A percentile compares a stretch with the other conserved stretches of the same genome.
Conservation (phyloP, 2,888 invertebrate species). For the Cheilosia pagana region DNA sequence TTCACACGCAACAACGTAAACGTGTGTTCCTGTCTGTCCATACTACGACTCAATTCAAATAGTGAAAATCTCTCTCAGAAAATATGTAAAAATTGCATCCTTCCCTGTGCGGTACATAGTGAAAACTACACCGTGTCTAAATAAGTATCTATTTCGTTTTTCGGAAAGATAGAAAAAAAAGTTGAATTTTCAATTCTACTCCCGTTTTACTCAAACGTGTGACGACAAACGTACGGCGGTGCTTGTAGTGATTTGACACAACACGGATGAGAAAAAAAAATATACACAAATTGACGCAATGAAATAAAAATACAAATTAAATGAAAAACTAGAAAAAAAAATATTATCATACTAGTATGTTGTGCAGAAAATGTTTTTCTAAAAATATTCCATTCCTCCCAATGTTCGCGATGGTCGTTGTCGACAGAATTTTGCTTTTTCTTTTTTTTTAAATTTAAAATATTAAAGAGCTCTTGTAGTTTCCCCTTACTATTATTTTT, state of each 20-base stretch:
- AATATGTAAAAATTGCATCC: constrained; percentile 29
- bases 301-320: constrained; percentile 58
- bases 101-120: constrained; percentile 10
- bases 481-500: background rate
- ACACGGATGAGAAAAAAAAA: constrained; percentile 12
- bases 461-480: constrained; percentile 6
- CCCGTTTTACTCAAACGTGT: constrained; percentile 31
- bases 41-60: constrained; percentile 2
- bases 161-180: constrained; percentile 7
- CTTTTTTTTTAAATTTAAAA: constrained; percentile 14
- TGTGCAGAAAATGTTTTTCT: constrained; percentile 47
- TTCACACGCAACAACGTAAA: constrained; percentile 8
- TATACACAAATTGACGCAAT: constrained; percentile 57
- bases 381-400: constrained; percentile 57
- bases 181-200: background rate
- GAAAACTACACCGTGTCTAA: constrained; percentile 33
- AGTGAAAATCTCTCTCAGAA: constrained; percentile 15
- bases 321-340: constrained; percentile 33
- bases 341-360: constrained; percentile 34
- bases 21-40: background rate
- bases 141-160: constrained; percentile 10
- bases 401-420: constrained; percentile 17
- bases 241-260: constrained; percentile 54
- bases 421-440: background rate
- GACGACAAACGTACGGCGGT: constrained; percentile 51